phyloP scores from a whole-genome alignment of 2,888 invertebrate genomes.

The Pristionchus japonicus region DNA sequence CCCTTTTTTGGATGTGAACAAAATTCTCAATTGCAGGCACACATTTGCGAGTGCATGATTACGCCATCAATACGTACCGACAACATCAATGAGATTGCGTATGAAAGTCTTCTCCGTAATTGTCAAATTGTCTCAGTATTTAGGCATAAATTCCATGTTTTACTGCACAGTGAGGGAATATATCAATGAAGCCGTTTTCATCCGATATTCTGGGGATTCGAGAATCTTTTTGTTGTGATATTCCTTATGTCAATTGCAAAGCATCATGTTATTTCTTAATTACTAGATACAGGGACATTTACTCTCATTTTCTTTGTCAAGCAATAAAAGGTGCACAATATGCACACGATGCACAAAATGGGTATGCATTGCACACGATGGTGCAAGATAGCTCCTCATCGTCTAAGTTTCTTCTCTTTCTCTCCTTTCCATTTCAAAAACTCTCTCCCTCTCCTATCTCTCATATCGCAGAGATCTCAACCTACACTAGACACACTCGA shows the following conservation, averaged over 20 bases:
- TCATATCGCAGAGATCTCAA: neutral
- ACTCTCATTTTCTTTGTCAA: neutral
- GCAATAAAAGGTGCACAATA: neutral
- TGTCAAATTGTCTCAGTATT: slow-evolving; percentile 14
- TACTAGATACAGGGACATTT: neutral
- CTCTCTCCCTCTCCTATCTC: neutral
- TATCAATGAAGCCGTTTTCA: neutral
- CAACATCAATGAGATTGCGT: neutral
- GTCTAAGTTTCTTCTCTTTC: neutral
- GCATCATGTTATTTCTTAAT: neutral
- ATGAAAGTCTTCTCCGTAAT: slow-evolving; percentile 13
- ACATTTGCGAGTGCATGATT: too few species aligned
- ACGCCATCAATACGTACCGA: neutral
- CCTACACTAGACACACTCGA: neutral
- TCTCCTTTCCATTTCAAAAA: neutral
- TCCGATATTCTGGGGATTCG: neutral
- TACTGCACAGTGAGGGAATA: neutral
- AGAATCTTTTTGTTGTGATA: neutral
- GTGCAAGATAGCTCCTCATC: neutral
- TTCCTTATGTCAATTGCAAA: neutral
- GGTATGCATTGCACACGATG: neutral
- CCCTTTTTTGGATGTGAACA: neutral
- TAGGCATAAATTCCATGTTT: slow-evolving; percentile 3
- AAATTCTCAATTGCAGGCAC: neutral
- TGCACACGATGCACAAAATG: too few species aligned